Evolutionary conservation across 2,888 invertebrate species (phyloP).

Genomic region (Slavum lentiscoides): DNA sequence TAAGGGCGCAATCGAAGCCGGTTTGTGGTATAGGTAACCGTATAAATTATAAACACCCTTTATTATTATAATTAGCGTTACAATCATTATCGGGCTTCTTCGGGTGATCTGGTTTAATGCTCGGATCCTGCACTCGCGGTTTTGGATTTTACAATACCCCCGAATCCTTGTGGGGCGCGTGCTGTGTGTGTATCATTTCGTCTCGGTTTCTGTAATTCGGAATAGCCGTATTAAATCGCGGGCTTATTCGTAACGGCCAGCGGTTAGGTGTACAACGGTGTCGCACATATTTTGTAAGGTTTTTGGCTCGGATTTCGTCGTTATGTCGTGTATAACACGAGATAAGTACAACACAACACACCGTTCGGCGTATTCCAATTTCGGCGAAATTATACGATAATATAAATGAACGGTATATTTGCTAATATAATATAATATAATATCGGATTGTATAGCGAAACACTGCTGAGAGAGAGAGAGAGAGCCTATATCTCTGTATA

Average conservation of each 20-base stretch:
- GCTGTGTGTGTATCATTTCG: constrained; percentile 22
- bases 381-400: neutral
- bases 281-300: constrained; percentile 2
- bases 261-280: constrained; percentile 18
- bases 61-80: constrained; percentile 16
- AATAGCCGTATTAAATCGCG: neutral
- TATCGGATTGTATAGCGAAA: too few relatives aligned
- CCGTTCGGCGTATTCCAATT: constrained; percentile 26
- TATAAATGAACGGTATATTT: neutral
- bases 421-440: neutral
- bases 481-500: too few relatives aligned
- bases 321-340: constrained; percentile 7
- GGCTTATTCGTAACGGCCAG: constrained; percentile 28
- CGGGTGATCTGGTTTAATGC: constrained; percentile 22
- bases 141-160: constrained; percentile 16
- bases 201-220: constrained; percentile 30
- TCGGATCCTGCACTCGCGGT: constrained; percentile 6
- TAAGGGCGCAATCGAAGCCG: neutral
- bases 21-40: too few relatives aligned
- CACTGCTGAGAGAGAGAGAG: too few relatives aligned
- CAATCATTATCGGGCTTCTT: constrained; percentile 22
- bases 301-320: constrained; percentile 35
- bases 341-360: neutral
- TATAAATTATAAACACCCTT: neutral
- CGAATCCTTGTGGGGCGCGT: too few relatives aligned